A percentile compares a stretch with the other conserved stretches of the same genome.
These are phyloP conservation scores for Trididemnum clinides DNA, from an alignment of 23 tunicate species.

Conservation along the genomic window DNA sequence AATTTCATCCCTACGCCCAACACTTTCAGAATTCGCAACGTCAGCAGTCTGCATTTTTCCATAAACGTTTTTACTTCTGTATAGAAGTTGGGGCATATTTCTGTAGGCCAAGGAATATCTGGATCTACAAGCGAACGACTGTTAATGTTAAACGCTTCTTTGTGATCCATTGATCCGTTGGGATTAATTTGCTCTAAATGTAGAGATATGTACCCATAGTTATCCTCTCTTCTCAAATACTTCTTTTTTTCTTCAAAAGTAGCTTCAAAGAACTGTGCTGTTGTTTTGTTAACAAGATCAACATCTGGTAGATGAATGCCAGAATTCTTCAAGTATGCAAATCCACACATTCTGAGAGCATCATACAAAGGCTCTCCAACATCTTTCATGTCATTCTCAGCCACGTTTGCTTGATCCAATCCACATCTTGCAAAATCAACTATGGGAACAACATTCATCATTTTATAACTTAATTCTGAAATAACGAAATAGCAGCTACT, in stretches of 20 bases:
- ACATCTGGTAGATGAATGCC: conserved; percentile 13
- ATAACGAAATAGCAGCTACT: too few species aligned
- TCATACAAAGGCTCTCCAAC: neutral
- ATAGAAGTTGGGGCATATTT: conserved; percentile 26
- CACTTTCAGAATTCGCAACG: conserved; percentile 32
- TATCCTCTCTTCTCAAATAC: conserved; percentile 6
- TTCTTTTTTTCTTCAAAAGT: conserved; percentile 19
- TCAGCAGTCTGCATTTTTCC: conserved; percentile 35
- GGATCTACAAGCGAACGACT: neutral
- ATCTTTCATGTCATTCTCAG: neutral
- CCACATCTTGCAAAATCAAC: conserved; percentile 12
- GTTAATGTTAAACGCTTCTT: conserved; percentile 52
- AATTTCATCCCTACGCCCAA: conserved; percentile 63
- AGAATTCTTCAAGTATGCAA: conserved; percentile 37
- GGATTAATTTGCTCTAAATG: conserved; percentile 36
- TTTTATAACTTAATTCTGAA: neutral
- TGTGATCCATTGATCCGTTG: conserved; percentile 44
- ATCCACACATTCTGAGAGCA: conserved; percentile 20
- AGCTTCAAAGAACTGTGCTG: conserved; percentile 24
- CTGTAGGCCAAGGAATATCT: conserved; percentile 47
- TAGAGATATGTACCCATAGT: conserved; percentile 42
- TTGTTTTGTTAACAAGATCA: conserved; percentile 13
- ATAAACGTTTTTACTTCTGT: conserved; percentile 9
- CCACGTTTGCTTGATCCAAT: too few species aligned
- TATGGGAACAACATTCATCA: neutral